Conservation (phyloP, 2,888 invertebrate species). For the Eilema caniola region DNA sequence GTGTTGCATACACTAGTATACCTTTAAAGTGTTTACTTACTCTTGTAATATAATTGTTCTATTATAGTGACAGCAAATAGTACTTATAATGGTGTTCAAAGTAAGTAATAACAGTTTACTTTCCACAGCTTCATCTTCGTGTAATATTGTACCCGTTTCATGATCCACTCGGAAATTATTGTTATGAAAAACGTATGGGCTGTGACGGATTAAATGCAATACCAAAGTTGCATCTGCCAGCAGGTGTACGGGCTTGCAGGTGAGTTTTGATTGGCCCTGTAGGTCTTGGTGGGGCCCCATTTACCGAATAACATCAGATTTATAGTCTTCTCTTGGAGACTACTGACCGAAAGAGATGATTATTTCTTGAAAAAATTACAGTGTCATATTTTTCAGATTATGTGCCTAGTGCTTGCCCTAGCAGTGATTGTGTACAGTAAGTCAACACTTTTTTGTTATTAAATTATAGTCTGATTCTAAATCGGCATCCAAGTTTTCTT, state of each 20-base stretch:
- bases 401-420: neutral
- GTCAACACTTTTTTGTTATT: neutral
- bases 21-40: neutral
- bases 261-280: no score
- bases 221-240: no score
- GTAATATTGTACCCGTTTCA: no score
- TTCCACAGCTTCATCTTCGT: no score
- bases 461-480: neutral
- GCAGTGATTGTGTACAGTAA: neutral
- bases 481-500: neutral
- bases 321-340: no score
- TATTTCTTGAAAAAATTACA: neutral
- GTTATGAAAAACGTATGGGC: no score
- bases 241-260: no score
- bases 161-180: no score
- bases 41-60: neutral
- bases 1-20: neutral
- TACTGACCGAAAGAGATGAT: neutral
- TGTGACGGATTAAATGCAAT: no score
- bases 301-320: no score
- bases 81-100: neutral
- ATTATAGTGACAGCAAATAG: neutral
- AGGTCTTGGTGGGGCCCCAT: no score
- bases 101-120: constrained; percentile 6
- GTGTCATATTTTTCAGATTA: neutral